A percentile compares a stretch with the other conserved stretches of the same genome.
These are phyloP conservation scores for Theretra japonica DNA, from an alignment of 2,888 invertebrate species.

Conservation along the genomic window DNA sequence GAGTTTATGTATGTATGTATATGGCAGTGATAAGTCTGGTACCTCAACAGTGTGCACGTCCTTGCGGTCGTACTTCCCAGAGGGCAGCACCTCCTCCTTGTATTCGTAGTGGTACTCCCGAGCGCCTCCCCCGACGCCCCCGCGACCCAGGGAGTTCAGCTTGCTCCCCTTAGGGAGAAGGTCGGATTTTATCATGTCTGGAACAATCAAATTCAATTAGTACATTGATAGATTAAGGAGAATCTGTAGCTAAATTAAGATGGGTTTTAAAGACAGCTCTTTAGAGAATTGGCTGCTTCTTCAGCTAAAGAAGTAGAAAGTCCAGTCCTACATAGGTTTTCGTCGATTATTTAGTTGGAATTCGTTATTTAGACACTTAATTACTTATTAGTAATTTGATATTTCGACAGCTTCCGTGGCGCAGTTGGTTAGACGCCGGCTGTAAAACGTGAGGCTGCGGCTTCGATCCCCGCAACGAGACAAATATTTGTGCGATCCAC, in stretches of 20 bases:
- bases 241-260: not conserved
- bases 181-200: slow-evolving; percentile 81
- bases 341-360: too few relatives aligned
- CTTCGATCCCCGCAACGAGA: too few relatives aligned
- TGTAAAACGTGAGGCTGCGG: too few relatives aligned
- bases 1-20: too few relatives aligned
- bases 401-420: too few relatives aligned
- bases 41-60: slow-evolving; percentile 77
- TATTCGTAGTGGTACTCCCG: slow-evolving; percentile 82
- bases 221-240: not conserved
- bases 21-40: not conserved
- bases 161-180: slow-evolving; percentile 78
- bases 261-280: too few relatives aligned
- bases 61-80: slow-evolving; percentile 80
- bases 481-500: too few relatives aligned
- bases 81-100: slow-evolving; percentile 78
- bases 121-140: slow-evolving; percentile 50
- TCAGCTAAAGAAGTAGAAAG: too few relatives aligned
- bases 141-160: slow-evolving; percentile 69
- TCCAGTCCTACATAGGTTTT: too few relatives aligned
- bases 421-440: too few relatives aligned
- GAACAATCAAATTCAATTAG: slow-evolving; percentile 31
- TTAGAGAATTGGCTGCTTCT: too few relatives aligned
- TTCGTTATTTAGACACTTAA: not conserved
- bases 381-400: too few relatives aligned